Percentiles rank a stretch among this genome's conserved stretches.
These are phyloP conservation scores for Astreopora myriophthalma DNA, from an alignment of 64 coral and sea anemone genomes.

Conservation along the genomic window DNA sequence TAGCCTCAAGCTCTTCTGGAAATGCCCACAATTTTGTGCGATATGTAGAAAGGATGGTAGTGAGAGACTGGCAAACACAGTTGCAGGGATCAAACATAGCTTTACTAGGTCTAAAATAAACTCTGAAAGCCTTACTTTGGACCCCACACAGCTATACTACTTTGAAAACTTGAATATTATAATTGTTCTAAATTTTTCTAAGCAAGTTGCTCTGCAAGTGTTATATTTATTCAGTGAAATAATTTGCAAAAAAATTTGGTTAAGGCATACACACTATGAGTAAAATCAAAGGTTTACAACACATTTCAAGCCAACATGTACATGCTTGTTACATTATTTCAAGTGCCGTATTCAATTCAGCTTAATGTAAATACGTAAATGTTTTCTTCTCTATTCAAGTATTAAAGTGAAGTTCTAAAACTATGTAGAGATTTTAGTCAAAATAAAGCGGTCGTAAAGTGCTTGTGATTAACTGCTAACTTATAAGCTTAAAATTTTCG, in stretches of 20 bases:
- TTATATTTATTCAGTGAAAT: too few relatives aligned
- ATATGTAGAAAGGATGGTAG: conserved; percentile 5
- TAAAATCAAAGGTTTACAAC: too few relatives aligned
- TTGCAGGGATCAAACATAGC: conserved; percentile 27
- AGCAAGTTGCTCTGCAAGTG: too few relatives aligned
- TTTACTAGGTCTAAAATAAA: background rate
- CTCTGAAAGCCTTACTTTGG: background rate
- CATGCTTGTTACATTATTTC: background rate
- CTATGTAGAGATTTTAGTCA: background rate
- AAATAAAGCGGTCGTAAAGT: background rate
- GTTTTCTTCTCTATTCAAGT: background rate
- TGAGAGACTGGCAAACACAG: conserved; percentile 1
- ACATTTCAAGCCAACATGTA: background rate
- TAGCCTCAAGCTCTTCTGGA: background rate
- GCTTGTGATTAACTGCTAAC: background rate
- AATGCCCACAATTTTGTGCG: background rate
- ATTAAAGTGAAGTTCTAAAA: background rate
- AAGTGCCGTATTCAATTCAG: background rate
- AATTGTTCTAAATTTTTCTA: too few relatives aligned
- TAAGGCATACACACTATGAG: too few relatives aligned
- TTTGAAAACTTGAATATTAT: too few relatives aligned
- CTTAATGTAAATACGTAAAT: background rate
- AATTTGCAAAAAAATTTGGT: too few relatives aligned
- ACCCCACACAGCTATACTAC: too few relatives aligned
- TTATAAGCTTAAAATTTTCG: background rate